Base-by-base conservation (phyloP, 1,140 invertebrate species). In the Trachelipus rathkii region DNA sequence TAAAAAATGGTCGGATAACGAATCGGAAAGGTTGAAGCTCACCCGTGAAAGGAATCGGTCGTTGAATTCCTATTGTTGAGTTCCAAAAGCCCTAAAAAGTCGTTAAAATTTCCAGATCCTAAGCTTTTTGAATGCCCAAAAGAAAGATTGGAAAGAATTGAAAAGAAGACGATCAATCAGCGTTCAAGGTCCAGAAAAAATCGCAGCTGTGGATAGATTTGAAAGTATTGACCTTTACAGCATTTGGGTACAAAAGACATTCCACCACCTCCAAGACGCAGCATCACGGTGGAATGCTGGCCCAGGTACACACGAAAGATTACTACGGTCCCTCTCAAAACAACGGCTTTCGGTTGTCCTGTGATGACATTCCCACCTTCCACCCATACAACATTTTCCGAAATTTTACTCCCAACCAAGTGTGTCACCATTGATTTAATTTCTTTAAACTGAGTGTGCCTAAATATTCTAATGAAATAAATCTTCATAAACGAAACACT, bases 281-380 rank as follows among this genome's bases (percentile, higher is more conserved):
- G 2, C 50, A 4, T 60, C 50, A 15, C 50, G 50, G 19, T 19
- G 50, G 50, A 60, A 60, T 60, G 50, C 19, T 15, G 50, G n/a
- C 19, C 50, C 50, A 60, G 50, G 50, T 60, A 60, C 50, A 15
- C 2, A 60, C 19, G 50, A 60, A 60, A 8, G 8, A 19, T 15
- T 33, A 60, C 19, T 60, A 19, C 50, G 19, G 19, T 60, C 19
- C 11, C 50, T 19, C 50, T 60, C 19, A 13, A 60, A 60, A 60
- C 50, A 60, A n/a, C 50, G 50, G 50, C 50, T 60, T 60, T 60
- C 19, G 50, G 19, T 60, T n/a, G 50, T 60, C 19, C n/a, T 60
- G 19, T 60, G 50, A 15, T 19, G 50, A 15, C 2, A 13, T n/a
- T n/a, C 50, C 33, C 33, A 33, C 33, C 33, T 33, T 3, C 33